A percentile compares a stretch with the other conserved stretches of the same genome.
Conservation (phyloP, 2,797 vertebrate genomes). For the Dicrostonyx torquatus region DNA sequence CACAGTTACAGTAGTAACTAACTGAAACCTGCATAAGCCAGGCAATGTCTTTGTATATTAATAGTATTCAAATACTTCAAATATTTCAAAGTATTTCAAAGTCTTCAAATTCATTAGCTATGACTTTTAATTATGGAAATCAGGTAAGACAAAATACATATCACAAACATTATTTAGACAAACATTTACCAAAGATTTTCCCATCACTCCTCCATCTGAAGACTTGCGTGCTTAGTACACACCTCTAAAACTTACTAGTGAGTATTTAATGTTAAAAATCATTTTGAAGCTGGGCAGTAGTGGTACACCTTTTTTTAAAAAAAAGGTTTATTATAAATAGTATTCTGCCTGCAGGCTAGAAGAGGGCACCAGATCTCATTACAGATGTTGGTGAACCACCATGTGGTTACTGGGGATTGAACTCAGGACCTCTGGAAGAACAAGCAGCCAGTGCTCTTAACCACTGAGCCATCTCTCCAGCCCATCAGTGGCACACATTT, state of each 20-base stretch:
- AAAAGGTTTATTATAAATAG: not conserved
- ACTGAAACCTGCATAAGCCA: not conserved
- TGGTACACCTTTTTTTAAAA: not conserved
- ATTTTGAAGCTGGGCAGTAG: not conserved
- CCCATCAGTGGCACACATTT: not conserved
- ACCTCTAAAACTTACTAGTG: conserved; percentile 18
- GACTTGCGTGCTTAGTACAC: not conserved
- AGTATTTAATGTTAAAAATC: not conserved
- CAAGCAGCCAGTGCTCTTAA: not conserved
- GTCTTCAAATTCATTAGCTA: not conserved
- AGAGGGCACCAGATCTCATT: not conserved
- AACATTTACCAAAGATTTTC: not conserved
- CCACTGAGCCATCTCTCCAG: not conserved
- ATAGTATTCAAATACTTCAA: not conserved
- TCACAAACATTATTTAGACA: not conserved
- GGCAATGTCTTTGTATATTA: not conserved
- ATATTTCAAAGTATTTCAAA: not conserved
- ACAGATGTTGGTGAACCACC: not conserved
- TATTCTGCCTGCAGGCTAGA: not conserved
- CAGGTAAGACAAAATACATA: not conserved
- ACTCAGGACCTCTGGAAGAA: not conserved
- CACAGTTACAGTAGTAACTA: not conserved
- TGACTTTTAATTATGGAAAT: not conserved
- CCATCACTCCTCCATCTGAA: not conserved
- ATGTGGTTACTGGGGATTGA: not conserved